Conservation (phyloP, 2,888 invertebrate genomes). For the Gryllus longicercus region DNA sequence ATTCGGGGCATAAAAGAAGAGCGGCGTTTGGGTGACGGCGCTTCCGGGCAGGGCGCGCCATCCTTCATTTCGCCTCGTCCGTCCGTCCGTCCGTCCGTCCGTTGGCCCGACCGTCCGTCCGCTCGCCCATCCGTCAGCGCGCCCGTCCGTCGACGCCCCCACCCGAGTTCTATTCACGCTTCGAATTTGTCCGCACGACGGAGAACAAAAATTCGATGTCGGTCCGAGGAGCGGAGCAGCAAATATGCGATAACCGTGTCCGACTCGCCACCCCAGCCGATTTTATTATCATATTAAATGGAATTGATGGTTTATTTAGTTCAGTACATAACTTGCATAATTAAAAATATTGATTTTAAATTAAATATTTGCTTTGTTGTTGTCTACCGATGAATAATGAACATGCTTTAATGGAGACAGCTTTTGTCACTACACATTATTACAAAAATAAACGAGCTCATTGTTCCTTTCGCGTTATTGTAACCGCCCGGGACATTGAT, state of each 20-base stretch:
- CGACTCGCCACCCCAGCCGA: conserved; percentile 11
- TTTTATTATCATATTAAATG: conserved; percentile 17
- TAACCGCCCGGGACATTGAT: conserved; percentile 1
- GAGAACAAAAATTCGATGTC: not conserved
- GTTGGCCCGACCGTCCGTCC: no score
- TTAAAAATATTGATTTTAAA: conserved; percentile 17
- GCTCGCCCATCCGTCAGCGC: no score
- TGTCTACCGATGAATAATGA: conserved; percentile 17
- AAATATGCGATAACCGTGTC: conserved; percentile 17
- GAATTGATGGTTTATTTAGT: conserved; percentile 17
- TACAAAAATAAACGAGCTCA: conserved; percentile 11
- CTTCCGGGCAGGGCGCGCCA: no score
- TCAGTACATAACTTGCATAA: conserved; percentile 10
- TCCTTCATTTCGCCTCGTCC: no score
- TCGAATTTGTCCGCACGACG: not conserved
- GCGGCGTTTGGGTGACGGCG: no score
- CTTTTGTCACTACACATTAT: conserved; percentile 17
- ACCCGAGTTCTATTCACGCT: not conserved
- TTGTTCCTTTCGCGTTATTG: not conserved
- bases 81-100: no score
- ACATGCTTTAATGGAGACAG: conserved; percentile 11
- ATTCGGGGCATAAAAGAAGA: no score
- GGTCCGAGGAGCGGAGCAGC: not conserved
- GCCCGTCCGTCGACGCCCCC: no score
- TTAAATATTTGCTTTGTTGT: conserved; percentile 17